Conservation (phyloP, 2,888 invertebrate genomes). For the Ophion ellenae region DNA sequence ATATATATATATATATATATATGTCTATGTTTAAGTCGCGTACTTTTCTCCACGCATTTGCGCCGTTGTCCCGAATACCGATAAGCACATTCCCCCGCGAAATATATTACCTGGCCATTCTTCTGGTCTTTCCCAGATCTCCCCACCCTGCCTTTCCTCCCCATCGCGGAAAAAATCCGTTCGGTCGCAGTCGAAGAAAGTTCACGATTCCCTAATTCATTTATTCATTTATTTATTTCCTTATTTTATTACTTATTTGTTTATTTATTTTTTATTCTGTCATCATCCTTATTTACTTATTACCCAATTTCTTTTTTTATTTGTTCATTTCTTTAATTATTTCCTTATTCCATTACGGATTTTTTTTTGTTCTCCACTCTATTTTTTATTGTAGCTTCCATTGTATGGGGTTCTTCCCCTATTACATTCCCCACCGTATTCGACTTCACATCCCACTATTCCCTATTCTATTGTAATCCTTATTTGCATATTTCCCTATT, state of each 20-base stretch:
- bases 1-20: slow-evolving; percentile 21
- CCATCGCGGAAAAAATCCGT: neutral
- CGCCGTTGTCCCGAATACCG: slow-evolving; percentile 59
- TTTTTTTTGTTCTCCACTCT: too few relatives aligned
- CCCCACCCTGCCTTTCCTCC: slow-evolving; percentile 5
- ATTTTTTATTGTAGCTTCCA: too few relatives aligned
- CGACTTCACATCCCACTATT: too few relatives aligned
- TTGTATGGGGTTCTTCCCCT: too few relatives aligned
- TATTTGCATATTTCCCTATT: too few relatives aligned
- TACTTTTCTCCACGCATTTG: slow-evolving; percentile 26
- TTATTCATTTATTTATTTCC: neutral
- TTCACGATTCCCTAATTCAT: neutral
- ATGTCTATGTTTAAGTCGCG: neutral
- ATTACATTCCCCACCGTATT: too few relatives aligned
- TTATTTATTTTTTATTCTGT: neutral
- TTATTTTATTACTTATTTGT: neutral
- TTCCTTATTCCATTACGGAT: too few relatives aligned
- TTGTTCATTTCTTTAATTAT: too few relatives aligned
- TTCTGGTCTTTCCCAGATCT: slow-evolving; percentile 63
- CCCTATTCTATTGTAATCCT: too few relatives aligned
- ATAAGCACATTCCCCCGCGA: slow-evolving; percentile 47
- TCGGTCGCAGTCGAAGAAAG: neutral
- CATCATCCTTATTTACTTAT: neutral
- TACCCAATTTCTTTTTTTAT: too few relatives aligned
- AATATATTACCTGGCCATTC: slow-evolving; percentile 55